Evolutionary conservation across 2,113 vertebrate genomes (phyloP).

Genomic region (Lepisosteus oculatus): DNA sequence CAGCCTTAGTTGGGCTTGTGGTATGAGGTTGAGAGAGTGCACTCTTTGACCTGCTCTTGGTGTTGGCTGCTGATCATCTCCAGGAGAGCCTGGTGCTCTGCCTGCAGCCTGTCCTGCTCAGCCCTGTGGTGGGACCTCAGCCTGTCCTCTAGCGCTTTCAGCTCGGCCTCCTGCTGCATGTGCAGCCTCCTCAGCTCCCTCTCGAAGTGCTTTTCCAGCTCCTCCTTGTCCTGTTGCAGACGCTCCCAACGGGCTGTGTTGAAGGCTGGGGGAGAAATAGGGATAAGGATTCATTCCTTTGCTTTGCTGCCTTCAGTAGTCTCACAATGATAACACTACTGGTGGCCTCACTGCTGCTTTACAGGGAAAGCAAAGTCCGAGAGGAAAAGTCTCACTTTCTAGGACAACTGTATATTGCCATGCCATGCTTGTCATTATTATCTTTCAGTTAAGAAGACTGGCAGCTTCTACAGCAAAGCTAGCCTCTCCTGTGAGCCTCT

Average conservation of each 20-base stretch:
- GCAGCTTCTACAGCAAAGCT: too few relatives aligned
- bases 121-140: slow-evolving; percentile 65
- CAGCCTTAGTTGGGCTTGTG: too few relatives aligned
- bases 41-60: slow-evolving; percentile 56
- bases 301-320: too few relatives aligned
- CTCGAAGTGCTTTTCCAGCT: slow-evolving; percentile 78
- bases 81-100: slow-evolving; percentile 79
- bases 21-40: too few relatives aligned
- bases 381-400: too few relatives aligned
- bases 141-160: slow-evolving; percentile 70
- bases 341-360: too few relatives aligned
- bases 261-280: slow-evolving; percentile 62
- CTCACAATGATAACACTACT: too few relatives aligned
- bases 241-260: slow-evolving; percentile 76
- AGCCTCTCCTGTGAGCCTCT: too few relatives aligned
- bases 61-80: slow-evolving; percentile 60
- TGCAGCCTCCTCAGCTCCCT: slow-evolving; percentile 70
- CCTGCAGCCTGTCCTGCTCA: slow-evolving; percentile 61
- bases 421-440: too few relatives aligned
- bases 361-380: too few relatives aligned
- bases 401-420: too few relatives aligned
- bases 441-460: too few relatives aligned
- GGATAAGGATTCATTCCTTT: neutral
- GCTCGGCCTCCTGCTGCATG: slow-evolving; percentile 73
- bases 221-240: slow-evolving; percentile 84